A percentile compares a stretch with the other conserved stretches of the same genome.
These are phyloP conservation scores for Eulemur coronatus DNA, from an alignment of 2,797 vertebrate species.

Conservation along the genomic window DNA sequence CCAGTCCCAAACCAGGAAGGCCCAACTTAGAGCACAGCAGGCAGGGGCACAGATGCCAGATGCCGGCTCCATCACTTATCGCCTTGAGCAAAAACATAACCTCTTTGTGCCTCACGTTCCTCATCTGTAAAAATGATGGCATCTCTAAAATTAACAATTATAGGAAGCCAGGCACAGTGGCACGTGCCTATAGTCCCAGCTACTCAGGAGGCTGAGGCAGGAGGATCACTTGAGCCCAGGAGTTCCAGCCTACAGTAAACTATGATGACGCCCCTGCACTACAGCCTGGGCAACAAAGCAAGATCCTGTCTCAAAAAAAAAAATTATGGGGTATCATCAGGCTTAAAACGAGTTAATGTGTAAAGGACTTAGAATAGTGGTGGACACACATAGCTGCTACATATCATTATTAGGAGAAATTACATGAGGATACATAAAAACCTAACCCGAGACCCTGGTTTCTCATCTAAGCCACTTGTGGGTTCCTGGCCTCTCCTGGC, in stretches of 20 bases:
- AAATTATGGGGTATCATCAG: neutral
- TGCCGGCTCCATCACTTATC: neutral
- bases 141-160: neutral
- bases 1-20: neutral
- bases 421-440: neutral
- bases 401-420: neutral
- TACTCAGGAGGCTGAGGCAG: neutral
- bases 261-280: neutral
- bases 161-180: neutral
- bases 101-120: neutral
- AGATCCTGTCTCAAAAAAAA: neutral
- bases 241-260: neutral
- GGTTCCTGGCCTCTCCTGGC: neutral
- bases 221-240: neutral
- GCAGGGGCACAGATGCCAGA: neutral
- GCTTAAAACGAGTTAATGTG: neutral
- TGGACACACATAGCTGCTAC: neutral
- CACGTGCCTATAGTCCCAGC: neutral
- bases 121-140: neutral
- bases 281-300: neutral
- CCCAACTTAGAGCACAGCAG: neutral
- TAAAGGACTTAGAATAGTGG: neutral
- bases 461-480: neutral
- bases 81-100: neutral
- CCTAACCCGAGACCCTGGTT: neutral